Conservation (phyloP, 2,113 vertebrate species). For the Bos javanicus region DNA sequence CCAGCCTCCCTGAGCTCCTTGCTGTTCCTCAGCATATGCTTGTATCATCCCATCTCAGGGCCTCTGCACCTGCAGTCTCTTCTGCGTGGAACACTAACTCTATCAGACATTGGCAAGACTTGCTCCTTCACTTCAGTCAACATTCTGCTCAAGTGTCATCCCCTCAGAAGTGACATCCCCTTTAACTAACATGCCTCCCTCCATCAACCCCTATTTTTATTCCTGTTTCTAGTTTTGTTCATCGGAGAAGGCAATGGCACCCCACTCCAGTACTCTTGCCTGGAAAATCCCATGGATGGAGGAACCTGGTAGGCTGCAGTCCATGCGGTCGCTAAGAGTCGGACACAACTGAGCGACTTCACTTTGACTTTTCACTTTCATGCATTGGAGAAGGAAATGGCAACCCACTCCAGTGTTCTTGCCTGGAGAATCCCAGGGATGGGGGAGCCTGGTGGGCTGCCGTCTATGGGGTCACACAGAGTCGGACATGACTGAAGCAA, state of each 20-base stretch:
- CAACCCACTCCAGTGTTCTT: too few species aligned
- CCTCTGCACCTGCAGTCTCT: neutral
- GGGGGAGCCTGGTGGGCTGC: too few species aligned
- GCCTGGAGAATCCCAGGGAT: too few species aligned
- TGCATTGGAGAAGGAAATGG: too few species aligned
- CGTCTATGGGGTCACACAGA: too few species aligned
- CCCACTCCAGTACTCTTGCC: too few species aligned
- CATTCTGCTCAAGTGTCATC: neutral
- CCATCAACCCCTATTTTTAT: neutral
- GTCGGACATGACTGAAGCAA: too few species aligned
- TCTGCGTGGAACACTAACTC: neutral
- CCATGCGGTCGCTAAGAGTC: too few species aligned
- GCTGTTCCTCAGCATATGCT: neutral
- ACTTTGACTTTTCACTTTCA: too few species aligned
- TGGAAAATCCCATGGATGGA: too few species aligned
- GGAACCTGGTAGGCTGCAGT: too few species aligned
- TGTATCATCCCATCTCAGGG: fast-evolving
- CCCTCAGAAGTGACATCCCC: neutral
- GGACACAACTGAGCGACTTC: too few species aligned
- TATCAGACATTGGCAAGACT: neutral
- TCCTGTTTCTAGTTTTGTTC: neutral
- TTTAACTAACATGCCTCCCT: neutral
- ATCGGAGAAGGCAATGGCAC: neutral
- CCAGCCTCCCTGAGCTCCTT: neutral
- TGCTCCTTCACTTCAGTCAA: neutral